A percentile compares a stretch with the other conserved stretches of the same genome.
These are phyloP conservation scores for Pseudococcus viburni DNA, from an alignment of 2,888 invertebrate genomes.

Conservation along the genomic window DNA sequence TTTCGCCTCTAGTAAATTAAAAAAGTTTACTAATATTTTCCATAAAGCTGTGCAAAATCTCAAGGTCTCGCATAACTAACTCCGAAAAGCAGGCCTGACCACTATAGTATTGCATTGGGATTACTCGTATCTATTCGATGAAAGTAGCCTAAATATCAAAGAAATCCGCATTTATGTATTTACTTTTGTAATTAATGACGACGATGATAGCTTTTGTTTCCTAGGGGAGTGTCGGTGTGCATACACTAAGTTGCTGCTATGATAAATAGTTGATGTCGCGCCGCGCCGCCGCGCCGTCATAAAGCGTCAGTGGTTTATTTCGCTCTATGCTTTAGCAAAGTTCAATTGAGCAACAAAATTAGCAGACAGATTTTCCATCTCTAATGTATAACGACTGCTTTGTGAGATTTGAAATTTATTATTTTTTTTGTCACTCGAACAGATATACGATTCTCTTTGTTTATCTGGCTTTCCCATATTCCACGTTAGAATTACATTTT, in stretches of 20 bases:
- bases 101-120: background rate
- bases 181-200: slow-evolving; percentile 35
- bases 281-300: background rate
- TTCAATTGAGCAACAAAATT: slow-evolving; percentile 31
- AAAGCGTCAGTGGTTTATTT: slow-evolving; percentile 19
- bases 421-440: too few relatives aligned
- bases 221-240: slow-evolving; percentile 5
- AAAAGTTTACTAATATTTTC: slow-evolving; percentile 15
- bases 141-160: slow-evolving; percentile 22
- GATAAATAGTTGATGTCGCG: slow-evolving; percentile 22
- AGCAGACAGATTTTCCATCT: background rate
- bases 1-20: background rate
- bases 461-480: too few relatives aligned
- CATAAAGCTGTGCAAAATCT: slow-evolving; percentile 9
- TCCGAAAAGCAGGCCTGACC: background rate
- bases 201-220: slow-evolving; percentile 35
- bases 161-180: slow-evolving; percentile 35
- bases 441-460: too few relatives aligned
- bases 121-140: slow-evolving; percentile 5
- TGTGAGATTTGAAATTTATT: background rate
- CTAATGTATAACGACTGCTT: background rate
- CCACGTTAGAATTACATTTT: too few relatives aligned
- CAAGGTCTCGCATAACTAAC: background rate
- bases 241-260: background rate
- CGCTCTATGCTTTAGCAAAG: background rate